Conservation (phyloP, 1,140 invertebrate genomes). For the Nymphalis io region DNA sequence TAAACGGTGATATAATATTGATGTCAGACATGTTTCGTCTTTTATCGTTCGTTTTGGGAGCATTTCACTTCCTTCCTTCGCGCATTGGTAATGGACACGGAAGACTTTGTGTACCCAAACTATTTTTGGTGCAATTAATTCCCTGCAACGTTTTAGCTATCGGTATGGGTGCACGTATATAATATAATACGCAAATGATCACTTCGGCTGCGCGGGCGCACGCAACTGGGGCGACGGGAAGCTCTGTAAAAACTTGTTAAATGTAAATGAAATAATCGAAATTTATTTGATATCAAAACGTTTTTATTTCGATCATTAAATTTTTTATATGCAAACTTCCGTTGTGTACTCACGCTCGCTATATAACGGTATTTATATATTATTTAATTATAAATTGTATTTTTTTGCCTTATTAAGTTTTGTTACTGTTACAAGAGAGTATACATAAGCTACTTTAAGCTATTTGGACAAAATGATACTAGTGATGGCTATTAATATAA, state of each 20-base stretch:
- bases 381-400: neutral
- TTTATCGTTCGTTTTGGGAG: conserved; percentile 34
- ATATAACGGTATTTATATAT: neutral
- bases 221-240: conserved; percentile 11
- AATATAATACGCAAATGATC: conserved; percentile 32
- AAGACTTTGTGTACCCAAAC: conserved; percentile 32
- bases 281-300: neutral
- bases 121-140: conserved; percentile 46
- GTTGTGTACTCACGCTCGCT: neutral
- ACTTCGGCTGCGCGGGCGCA: conserved; percentile 15
- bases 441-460: too few species aligned
- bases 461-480: too few species aligned
- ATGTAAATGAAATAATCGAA: conserved; percentile 3
- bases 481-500: too few species aligned
- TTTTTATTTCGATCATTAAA: neutral
- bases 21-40: conserved; percentile 33
- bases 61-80: conserved; percentile 42
- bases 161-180: conserved; percentile 11
- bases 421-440: too few species aligned
- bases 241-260: neutral
- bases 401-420: too few species aligned
- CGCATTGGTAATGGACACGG: conserved; percentile 37
- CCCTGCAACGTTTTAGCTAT: conserved; percentile 34
- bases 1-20: conserved; percentile 6
- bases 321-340: neutral